Base-by-base conservation (phyloP, 2,888 invertebrate species). In the Leptinotarsa peninsularis region DNA sequence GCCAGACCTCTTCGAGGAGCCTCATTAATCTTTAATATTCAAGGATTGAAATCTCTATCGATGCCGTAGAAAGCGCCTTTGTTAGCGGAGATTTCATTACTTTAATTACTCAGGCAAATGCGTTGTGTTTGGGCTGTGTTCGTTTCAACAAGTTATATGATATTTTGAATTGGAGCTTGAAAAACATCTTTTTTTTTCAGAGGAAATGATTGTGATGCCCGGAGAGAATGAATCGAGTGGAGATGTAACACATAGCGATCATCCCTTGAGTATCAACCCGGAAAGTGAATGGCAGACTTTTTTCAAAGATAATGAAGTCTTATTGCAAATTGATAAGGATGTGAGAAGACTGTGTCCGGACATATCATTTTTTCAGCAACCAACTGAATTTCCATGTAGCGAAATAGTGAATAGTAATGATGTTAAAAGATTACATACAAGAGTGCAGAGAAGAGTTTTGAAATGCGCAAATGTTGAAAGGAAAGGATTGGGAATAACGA, bases 241-340 rank as follows among this genome's bases (percentile, higher is more conserved):
- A 1, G 92, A 93, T 83, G 91, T 91, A 14, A 92, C 91, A 3
- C 84, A 89, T 70, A 90, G 90, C 56, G 96, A 97, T 88, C 96
- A 99, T 91, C 99, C 99, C 0, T 89, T 99, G 71, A 98, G 96
- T 87, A 94, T 95, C n/a, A 96, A 95, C 83, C 98, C 98, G 0
- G 95, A 96, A 82, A 98, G 98, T 86, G 94, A 96, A 67, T 99
- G 99, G 99, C 94, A 94, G 83, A 94, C 94, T 4, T 99, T 94
- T 88, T 99, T 99, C 89, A 96, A 95, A 87, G 99, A 99, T 88
- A 99, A 99, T 88, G 98, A 99, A 89, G 97, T 98, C 76, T 89
- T 99, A 58, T 89, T 98, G 63, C 99, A 99, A 91, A 99, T 99
- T 83, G 98, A 99, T 88, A 99, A 98, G 88, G 98, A 98, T 89